Evolutionary conservation across 2,113 vertebrate genomes (phyloP).

Genomic region (Oreochromis spilurus): DNA sequence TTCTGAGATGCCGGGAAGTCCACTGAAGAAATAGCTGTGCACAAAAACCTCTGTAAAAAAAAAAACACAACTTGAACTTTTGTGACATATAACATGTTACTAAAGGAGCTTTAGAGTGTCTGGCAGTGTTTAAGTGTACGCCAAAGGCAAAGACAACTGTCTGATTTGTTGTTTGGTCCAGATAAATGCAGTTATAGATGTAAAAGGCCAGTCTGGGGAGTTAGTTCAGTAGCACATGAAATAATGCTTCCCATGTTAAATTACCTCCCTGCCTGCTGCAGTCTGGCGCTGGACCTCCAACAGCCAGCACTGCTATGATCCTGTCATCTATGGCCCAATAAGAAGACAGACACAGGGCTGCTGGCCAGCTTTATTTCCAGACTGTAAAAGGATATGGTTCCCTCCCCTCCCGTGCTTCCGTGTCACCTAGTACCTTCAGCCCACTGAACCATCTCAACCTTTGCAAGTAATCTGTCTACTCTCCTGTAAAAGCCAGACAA

Average conservation of each 20-base stretch:
- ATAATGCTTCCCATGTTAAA: neutral
- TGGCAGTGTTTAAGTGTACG: neutral
- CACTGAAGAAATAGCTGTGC: neutral
- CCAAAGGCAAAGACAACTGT: neutral
- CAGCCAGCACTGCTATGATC: neutral
- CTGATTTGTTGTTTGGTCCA: neutral
- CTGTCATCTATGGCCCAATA: neutral
- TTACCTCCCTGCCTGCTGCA: neutral
- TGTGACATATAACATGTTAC: neutral
- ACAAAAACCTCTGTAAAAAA: neutral
- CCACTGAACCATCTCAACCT: constrained; percentile 46
- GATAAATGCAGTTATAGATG: neutral
- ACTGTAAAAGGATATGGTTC: constrained; percentile 64
- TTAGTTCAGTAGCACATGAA: neutral
- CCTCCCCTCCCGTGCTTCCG: neutral
- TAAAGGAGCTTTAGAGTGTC: neutral
- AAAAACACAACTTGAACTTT: neutral
- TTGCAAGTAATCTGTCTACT: constrained; percentile 46
- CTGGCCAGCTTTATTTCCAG: constrained; percentile 56
- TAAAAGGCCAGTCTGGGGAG: neutral
- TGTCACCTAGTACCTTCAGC: constrained; percentile 47
- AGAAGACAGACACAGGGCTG: constrained; percentile 5
- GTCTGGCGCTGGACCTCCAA: neutral
- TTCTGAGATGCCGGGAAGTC: neutral
- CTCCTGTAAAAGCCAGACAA: constrained; percentile 47